Conservation (phyloP, 30 jellyfish, hydroid and myxozoan species). For the Pseudorhiza aurosa region DNA sequence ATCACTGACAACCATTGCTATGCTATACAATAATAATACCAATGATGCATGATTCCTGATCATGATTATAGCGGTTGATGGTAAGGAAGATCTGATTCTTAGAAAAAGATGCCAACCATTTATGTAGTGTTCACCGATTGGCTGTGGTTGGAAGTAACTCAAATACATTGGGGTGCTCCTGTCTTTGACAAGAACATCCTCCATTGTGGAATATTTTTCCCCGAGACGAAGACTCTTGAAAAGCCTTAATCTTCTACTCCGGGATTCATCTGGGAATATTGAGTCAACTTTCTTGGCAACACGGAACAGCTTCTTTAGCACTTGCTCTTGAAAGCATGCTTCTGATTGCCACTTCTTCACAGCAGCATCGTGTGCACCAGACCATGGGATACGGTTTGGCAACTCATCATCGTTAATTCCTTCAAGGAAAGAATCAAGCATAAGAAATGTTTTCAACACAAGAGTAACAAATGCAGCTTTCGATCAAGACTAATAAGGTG, state of each 20-base stretch:
- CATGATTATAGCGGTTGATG: no score
- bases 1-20: no score
- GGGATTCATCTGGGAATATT: slow-evolving; percentile 40
- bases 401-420: slow-evolving; percentile 55
- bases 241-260: slow-evolving; percentile 34
- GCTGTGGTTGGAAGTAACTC: slow-evolving; percentile 57
- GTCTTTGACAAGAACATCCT: slow-evolving; percentile 50
- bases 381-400: slow-evolving; percentile 55
- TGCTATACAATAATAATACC: no score
- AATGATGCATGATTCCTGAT: no score
- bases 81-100: no score
- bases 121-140: slow-evolving; percentile 63
- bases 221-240: slow-evolving; percentile 48
- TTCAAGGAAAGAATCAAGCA: neutral
- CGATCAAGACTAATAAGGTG: no score
- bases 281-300: slow-evolving; percentile 52
- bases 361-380: slow-evolving; percentile 54
- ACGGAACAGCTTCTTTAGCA: slow-evolving; percentile 25
- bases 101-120: no score
- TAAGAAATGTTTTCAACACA: no score
- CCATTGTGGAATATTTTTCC: slow-evolving; percentile 48
- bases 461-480: no score
- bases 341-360: slow-evolving; percentile 55
- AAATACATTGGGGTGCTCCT: slow-evolving; percentile 50
- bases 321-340: slow-evolving; percentile 68